Conservation (phyloP, 2,888 invertebrate species). For the Clepsis dumicolana region DNA sequence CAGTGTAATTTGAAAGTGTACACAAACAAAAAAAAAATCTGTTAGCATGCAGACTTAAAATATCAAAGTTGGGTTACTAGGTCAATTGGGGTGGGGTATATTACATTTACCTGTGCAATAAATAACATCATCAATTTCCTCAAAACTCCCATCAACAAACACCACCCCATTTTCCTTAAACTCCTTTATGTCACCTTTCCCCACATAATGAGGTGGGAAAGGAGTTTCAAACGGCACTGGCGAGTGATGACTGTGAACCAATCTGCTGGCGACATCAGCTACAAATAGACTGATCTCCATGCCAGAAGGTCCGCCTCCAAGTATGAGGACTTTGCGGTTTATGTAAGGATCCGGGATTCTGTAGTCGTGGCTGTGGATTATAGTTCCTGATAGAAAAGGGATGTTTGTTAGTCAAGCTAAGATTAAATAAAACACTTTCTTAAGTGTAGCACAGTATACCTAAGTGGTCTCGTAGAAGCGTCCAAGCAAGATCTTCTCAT, state of each 20-base stretch:
- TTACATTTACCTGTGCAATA: slow-evolving; percentile 90
- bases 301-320: slow-evolving; percentile 92
- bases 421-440: not conserved
- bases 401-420: not conserved
- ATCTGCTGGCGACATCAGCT: slow-evolving; percentile 66
- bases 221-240: slow-evolving; percentile 67
- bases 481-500: too few relatives aligned
- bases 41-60: too few relatives aligned
- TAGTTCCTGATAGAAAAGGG: slow-evolving; percentile 76
- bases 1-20: too few relatives aligned
- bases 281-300: slow-evolving; percentile 90
- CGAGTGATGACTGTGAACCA: slow-evolving; percentile 85
- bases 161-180: slow-evolving; percentile 81
- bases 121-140: slow-evolving; percentile 88
- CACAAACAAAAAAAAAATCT: too few relatives aligned
- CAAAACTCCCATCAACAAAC: slow-evolving; percentile 87
- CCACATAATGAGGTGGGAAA: slow-evolving; percentile 79
- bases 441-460: too few relatives aligned
- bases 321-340: slow-evolving; percentile 86
- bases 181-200: slow-evolving; percentile 82
- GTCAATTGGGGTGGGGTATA: too few relatives aligned
- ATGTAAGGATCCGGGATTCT: slow-evolving; percentile 86
- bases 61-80: too few relatives aligned
- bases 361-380: slow-evolving; percentile 91
- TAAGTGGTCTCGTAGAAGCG: too few relatives aligned